These are phyloP conservation scores for Hylaeus anthracinus DNA, from an alignment of 1,140 invertebrate species.

Conservation along the genomic window DNA sequence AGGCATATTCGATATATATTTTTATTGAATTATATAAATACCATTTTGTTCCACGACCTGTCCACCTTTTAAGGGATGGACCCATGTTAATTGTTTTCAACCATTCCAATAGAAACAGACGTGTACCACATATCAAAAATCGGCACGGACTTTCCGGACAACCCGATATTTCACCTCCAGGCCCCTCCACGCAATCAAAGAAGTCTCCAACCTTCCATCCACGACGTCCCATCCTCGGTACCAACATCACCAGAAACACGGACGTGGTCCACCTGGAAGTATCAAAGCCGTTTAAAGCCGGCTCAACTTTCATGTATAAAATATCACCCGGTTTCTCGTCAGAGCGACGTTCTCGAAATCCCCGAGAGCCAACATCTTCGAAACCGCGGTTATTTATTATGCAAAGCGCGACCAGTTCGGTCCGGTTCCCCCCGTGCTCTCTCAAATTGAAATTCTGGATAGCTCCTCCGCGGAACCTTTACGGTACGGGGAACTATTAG, in stretches of 20 bases:
- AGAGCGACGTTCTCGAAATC: slow-evolving; percentile 13
- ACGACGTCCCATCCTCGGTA: background rate
- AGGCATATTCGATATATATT: too few relatives aligned
- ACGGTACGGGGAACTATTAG: slow-evolving; percentile 74
- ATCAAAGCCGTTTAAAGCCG: background rate
- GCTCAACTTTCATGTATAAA: slow-evolving; percentile 1
- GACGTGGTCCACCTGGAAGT: background rate
- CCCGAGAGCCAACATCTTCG: slow-evolving; percentile 16
- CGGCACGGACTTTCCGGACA: too few relatives aligned
- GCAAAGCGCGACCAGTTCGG: slow-evolving; percentile 46
- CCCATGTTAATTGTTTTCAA: too few relatives aligned
- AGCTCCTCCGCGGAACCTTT: slow-evolving; percentile 52
- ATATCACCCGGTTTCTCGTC: background rate
- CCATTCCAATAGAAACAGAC: too few relatives aligned
- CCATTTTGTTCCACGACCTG: too few relatives aligned
- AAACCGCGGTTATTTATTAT: slow-evolving; percentile 55
- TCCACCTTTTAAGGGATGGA: too few relatives aligned
- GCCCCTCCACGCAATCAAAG: too few relatives aligned
- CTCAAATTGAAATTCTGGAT: slow-evolving; percentile 73
- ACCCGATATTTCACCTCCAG: too few relatives aligned
- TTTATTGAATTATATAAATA: too few relatives aligned
- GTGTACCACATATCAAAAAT: too few relatives aligned
- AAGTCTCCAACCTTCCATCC: too few relatives aligned
- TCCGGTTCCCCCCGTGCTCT: slow-evolving; percentile 12
- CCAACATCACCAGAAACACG: background rate